Percentiles rank a stretch among this genome's conserved stretches.
These are phyloP conservation scores for Plutomurus gul DNA, from an alignment of 1,140 invertebrate species.

Conservation along the genomic window DNA sequence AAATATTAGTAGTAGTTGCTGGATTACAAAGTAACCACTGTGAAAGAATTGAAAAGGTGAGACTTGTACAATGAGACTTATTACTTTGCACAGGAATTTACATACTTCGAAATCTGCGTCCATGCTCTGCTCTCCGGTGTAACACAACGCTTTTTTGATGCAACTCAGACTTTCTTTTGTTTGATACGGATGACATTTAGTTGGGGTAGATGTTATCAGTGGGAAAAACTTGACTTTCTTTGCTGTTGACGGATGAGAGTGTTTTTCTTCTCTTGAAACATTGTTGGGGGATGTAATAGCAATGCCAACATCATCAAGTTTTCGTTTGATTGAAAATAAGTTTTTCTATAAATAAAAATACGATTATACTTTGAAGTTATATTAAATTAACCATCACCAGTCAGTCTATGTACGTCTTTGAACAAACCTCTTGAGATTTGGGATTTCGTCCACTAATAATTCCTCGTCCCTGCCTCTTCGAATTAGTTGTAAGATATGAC, in stretches of 20 bases:
- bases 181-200: neutral
- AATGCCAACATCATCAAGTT: neutral
- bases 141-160: neutral
- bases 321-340: neutral
- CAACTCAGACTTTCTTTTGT: neutral
- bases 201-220: neutral
- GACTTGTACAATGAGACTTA: no score
- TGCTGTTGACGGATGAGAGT: neutral
- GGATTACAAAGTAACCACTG: no score
- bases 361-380: neutral
- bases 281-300: neutral
- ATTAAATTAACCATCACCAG: neutral
- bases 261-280: neutral
- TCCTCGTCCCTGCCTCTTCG: neutral
- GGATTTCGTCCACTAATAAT: neutral
- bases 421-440: neutral
- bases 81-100: no score
- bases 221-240: constrained; percentile 8
- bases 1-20: no score
- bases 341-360: neutral
- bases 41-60: no score
- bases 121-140: neutral
- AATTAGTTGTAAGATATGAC: neutral
- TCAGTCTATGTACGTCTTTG: neutral
- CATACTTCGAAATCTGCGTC: neutral